phyloP scores from a whole-genome alignment of 2,888 invertebrate species.

The Melanostoma scalare region DNA sequence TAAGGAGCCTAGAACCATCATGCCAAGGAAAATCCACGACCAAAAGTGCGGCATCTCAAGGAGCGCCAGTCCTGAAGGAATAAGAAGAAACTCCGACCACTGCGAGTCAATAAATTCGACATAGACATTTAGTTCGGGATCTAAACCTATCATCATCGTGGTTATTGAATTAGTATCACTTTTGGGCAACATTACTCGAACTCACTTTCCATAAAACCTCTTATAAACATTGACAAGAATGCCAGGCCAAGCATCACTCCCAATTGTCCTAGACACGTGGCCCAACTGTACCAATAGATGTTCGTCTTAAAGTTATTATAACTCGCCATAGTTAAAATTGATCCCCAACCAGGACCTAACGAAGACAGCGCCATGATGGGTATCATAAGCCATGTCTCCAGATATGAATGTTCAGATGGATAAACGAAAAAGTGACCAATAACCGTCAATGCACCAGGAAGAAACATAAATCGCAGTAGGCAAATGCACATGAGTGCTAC shows the following conservation, averaged over 20 bases:
- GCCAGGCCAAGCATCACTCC: constrained; percentile 82
- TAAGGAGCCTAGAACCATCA: constrained; percentile 22
- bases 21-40: constrained; percentile 24
- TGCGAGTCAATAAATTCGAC: background rate
- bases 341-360: constrained; percentile 93
- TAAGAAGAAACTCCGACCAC: background rate
- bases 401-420: background rate
- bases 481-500: constrained; percentile 75
- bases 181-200: background rate
- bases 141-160: too few relatives aligned
- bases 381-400: constrained; percentile 33
- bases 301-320: constrained; percentile 90
- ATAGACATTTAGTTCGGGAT: too few relatives aligned
- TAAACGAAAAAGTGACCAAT: constrained; percentile 15
- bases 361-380: constrained; percentile 85
- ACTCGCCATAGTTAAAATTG: constrained; percentile 91
- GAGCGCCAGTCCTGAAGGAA: constrained; percentile 10
- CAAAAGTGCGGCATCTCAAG: constrained; percentile 33
- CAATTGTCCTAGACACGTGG: constrained; percentile 76
- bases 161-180: too few relatives aligned
- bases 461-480: constrained; percentile 76
- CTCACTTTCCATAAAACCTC: constrained; percentile 83
- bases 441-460: constrained; percentile 75
- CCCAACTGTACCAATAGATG: constrained; percentile 82
- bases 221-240: constrained; percentile 87